Evolutionary conservation across 2,797 vertebrate species (phyloP).

Genomic region (Poecilia velifera): DNA sequence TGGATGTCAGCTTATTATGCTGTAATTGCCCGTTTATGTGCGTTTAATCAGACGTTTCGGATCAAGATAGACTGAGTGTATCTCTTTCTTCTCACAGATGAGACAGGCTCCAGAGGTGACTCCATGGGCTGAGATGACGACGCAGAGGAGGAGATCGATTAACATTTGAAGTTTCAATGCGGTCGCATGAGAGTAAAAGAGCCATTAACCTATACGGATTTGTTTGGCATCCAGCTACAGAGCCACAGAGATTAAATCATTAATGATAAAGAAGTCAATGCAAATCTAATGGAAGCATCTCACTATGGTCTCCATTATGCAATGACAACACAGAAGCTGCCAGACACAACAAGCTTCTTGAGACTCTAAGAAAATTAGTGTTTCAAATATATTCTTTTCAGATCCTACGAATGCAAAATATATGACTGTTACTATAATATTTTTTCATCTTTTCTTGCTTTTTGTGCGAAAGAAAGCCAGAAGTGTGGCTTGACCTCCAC

Average conservation of each 20-base stretch:
- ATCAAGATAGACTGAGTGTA: slow-evolving; percentile 5
- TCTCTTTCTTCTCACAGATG: slow-evolving; percentile 28
- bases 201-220: slow-evolving; percentile 61
- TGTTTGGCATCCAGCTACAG: slow-evolving; percentile 30
- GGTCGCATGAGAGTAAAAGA: slow-evolving; percentile 51
- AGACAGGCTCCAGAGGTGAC: slow-evolving; percentile 45
- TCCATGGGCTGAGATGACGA: slow-evolving; percentile 49
- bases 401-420: not conserved
- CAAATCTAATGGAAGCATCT: slow-evolving; percentile 48
- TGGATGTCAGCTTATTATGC: not conserved
- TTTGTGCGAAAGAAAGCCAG: not conserved
- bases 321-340: not conserved
- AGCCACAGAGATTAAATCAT: slow-evolving; percentile 48
- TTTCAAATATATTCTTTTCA: not conserved
- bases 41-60: not conserved
- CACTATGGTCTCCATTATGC: slow-evolving; percentile 3
- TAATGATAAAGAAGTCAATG: slow-evolving; percentile 53
- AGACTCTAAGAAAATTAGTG: slow-evolving; percentile 7
- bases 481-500: not conserved
- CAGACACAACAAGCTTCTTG: not conserved
- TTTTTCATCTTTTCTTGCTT: not conserved
- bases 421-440: not conserved
- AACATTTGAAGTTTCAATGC: slow-evolving; percentile 57
- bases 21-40: not conserved
- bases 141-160: slow-evolving; percentile 52